Evolutionary conservation across 92 coral and sea anemone genomes (phyloP), one percentile per base, ranked within the genome.

Genomic region (Heteractis magnifica): DNA sequence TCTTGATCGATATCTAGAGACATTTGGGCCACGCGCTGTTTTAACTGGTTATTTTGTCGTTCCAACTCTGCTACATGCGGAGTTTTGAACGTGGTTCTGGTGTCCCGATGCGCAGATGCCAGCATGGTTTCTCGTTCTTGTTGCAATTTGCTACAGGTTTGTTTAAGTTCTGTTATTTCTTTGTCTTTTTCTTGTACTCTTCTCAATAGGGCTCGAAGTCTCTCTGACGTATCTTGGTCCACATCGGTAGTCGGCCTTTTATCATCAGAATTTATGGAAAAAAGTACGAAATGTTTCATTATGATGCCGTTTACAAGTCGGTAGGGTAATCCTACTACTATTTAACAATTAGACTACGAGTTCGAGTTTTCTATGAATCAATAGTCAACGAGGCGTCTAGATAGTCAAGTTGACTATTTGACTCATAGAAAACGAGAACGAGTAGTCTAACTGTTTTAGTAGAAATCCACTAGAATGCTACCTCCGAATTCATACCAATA

Each of bases 1-100:
- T 92, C 94, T 87, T 96, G 99, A 55, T 96, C 99, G 81, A 87
- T 78, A 76, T 96, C 93, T 59, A 96, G 88, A 8, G 98, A 88
- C 18, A 89, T 52, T 10, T 79, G 79, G 12, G 96, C 91, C 51
- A 96, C 48, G 72, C 90, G 93, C 49, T 92, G 93, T 83, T 90
- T 93, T 16, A 96, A 87, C 58, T 85, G 92, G 4, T 72, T 68
- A 75, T 92, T 96, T 71, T 96, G 96, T 10, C 82, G 87, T 49
- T 85, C 81, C 6, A 96, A 76, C 15, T 86, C 90, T 3, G 89
- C 88, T 19, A 86, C 79, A 26, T 76, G 89, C 18, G 89, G 82
- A 65, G 94, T 72, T 80, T 80, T 83, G 68, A 90, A 78, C 11
- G 81, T 74, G 49, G 82, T 72, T 49, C 79, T 81, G 5, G 58